A percentile compares a stretch with the other conserved stretches of the same genome.
phyloP scores from a whole-genome alignment of 2,113 vertebrate genomes.

The Zeus faber region DNA sequence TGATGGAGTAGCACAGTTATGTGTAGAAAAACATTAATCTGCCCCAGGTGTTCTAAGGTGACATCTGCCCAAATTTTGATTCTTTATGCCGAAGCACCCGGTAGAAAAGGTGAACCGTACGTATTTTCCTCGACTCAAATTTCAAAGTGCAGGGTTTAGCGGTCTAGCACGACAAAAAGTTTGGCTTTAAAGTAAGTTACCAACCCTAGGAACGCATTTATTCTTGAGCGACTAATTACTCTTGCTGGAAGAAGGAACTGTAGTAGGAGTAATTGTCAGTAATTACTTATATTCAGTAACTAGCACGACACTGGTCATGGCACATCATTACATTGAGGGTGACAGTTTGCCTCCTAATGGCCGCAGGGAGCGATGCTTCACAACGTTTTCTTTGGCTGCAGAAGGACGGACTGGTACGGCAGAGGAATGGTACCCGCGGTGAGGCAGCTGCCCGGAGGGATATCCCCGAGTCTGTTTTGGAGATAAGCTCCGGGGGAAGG shows the following conservation, averaged over 20 bases:
- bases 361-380: not conserved
- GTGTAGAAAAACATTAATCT: conserved; percentile 31
- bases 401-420: not conserved
- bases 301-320: too few relatives aligned
- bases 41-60: conserved; percentile 38
- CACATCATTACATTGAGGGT: too few relatives aligned
- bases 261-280: too few relatives aligned
- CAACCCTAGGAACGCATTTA: too few relatives aligned
- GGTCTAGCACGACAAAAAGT: too few relatives aligned
- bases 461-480: conserved; percentile 31
- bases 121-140: not conserved
- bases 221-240: too few relatives aligned
- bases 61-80: conserved; percentile 13
- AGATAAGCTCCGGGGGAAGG: conserved; percentile 45
- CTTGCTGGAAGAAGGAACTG: too few relatives aligned
- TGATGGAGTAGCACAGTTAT: conserved; percentile 15
- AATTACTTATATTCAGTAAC: too few relatives aligned
- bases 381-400: conserved; percentile 13
- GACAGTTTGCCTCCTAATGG: too few relatives aligned
- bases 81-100: conserved; percentile 11
- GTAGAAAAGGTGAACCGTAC: not conserved
- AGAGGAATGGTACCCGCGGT: conserved; percentile 15
- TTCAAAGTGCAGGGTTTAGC: too few relatives aligned
- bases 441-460: conserved; percentile 18
- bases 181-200: too few relatives aligned